Base-by-base conservation (phyloP, 30 jellyfish, hydroid and myxozoan species). In the Sanderia malayensis region DNA sequence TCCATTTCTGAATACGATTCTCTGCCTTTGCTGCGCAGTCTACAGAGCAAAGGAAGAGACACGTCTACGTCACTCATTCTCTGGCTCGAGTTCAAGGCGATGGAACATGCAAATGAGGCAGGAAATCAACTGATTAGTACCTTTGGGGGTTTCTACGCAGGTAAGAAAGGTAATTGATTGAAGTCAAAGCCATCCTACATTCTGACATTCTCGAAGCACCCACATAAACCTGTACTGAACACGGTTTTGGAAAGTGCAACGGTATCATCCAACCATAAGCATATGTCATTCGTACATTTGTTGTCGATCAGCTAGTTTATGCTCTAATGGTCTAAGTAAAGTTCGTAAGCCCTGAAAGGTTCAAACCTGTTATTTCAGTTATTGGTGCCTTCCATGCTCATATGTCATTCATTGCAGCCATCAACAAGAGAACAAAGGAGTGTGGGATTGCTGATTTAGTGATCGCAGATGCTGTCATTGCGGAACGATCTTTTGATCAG, bases 41-140 rank as follows among this genome's bases (percentile, higher is more conserved):
- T n/a, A n/a, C n/a, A n/a, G n/a, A n/a, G n/a, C n/a, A 60, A 60
- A 60, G 73, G 55, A 60, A 60, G 73, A 60, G 73, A 60, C n/a
- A n/a, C n/a, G n/a, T n/a, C n/a, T 19, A 7, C 58, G 13, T 60
- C 49, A 60, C 55, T 60, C 58, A 60, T 60, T 60, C 49, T 60
- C 73, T 60, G 58, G 73, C 73, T 31, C 73, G 49, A 60, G 73
- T 23, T 31, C 2, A 4, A 21, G 58, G 23, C 23, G 73, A 31
- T 23, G 73, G 73, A 7, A 31, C 73, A 60, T 60, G 73, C 73
- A n/a, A 60, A 60, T 31, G 46, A 60, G 55, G 73, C 55, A 60
- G 49, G 8, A 55, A 60, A 55, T 25, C 73, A 23, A 60, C 47
- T 60, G 73, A 60, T 7, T 60, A 25, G 49, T 60, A 60, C 8